Percentiles rank a stretch among this genome's conserved stretches.
phyloP scores from a whole-genome alignment of 2,888 invertebrate genomes.

The Orthosia incerta region DNA sequence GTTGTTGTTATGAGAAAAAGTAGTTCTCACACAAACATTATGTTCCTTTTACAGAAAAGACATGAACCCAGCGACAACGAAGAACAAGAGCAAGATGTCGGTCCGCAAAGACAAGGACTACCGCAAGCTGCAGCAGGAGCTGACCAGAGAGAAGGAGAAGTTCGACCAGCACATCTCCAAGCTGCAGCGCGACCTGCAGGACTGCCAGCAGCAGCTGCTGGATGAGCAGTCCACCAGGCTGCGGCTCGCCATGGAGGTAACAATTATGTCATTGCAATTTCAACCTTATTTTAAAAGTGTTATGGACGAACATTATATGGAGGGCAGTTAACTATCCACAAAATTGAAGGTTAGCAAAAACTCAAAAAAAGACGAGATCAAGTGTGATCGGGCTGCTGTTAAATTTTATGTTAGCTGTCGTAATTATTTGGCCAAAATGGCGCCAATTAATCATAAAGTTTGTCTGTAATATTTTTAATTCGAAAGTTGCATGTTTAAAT shows the following conservation, averaged over 20 bases:
- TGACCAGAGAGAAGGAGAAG: slow-evolving; percentile 98
- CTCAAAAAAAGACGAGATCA: neutral
- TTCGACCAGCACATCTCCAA: slow-evolving; percentile 96
- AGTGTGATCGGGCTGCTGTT: neutral
- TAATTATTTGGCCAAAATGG: neutral
- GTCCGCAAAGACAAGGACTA: slow-evolving; percentile 98
- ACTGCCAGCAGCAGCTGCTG: slow-evolving; percentile 94
- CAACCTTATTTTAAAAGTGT: fast-evolving
- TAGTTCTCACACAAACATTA: neutral
- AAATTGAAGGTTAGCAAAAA: no score
- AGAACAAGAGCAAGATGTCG: slow-evolving; percentile 95
- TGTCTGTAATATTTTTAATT: no score
- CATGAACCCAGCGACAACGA: slow-evolving; percentile 93
- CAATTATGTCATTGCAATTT: neutral
- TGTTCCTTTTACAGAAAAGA: slow-evolving; percentile 80
- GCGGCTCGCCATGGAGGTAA: slow-evolving; percentile 97
- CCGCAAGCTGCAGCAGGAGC: slow-evolving; percentile 97
- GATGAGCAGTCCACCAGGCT: slow-evolving; percentile 93
- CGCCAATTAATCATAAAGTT: no score
- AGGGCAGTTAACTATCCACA: no score
- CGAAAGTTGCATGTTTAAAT: no score
- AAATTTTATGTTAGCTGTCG: neutral
- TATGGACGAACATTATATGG: neutral
- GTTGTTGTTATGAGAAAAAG: no score
- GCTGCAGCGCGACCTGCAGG: slow-evolving; percentile 96